Evolutionary conservation across 1,140 invertebrate genomes (phyloP).

Genomic region (Ctenoplectra terminalis): DNA sequence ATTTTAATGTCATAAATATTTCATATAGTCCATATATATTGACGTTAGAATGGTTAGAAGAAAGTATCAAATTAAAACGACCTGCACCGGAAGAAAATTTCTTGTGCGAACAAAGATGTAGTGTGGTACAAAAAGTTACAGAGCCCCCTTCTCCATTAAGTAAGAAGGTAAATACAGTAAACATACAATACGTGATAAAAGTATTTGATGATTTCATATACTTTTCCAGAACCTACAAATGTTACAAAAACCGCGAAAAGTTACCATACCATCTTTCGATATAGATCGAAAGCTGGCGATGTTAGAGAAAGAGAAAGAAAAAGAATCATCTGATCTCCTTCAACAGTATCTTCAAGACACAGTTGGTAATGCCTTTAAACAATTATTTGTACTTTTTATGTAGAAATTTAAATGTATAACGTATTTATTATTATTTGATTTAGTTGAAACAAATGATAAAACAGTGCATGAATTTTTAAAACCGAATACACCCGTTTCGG

Average conservation of each 20-base stretch:
- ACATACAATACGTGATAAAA: neutral
- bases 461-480: constrained; percentile 60
- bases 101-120: constrained; percentile 76
- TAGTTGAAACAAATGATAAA: constrained; percentile 45
- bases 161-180: constrained; percentile 82
- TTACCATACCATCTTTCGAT: constrained; percentile 68
- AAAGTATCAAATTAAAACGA: constrained; percentile 86
- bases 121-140: constrained; percentile 64
- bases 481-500: neutral
- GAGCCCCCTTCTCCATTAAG: constrained; percentile 85
- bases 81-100: constrained; percentile 85
- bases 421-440: constrained; percentile 5
- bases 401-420: neutral
- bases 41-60: constrained; percentile 88
- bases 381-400: neutral
- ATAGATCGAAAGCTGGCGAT: constrained; percentile 51
- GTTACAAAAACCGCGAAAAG: constrained; percentile 73
- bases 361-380: constrained; percentile 40
- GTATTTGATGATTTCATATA: neutral
- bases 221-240: constrained; percentile 78
- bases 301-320: constrained; percentile 39
- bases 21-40: constrained; percentile 86
- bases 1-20: constrained; percentile 35
- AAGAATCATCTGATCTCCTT: constrained; percentile 69
- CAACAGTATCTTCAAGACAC: constrained; percentile 74